Evolutionary conservation across 2,888 invertebrate genomes (phyloP), one percentile per base, ranked within the genome.

Genomic region (Rugalucina vietnamica): DNA sequence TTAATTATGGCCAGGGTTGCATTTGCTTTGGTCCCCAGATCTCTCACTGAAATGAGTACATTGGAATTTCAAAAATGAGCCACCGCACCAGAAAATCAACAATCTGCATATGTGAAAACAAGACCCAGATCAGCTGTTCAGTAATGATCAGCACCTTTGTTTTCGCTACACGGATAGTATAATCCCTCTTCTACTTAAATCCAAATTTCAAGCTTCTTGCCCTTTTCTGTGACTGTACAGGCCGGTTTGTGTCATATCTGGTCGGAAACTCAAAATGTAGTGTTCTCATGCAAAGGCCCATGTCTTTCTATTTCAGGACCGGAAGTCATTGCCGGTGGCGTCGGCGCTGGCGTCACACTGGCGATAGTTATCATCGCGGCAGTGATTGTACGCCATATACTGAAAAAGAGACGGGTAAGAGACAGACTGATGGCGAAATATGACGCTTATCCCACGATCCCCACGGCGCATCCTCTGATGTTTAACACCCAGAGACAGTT

Each of bases 401-500:
- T 75, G 14, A 71, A 79, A 36, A 73, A 74, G 0, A 32, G 78
- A 8, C 57, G 80, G 24, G 69, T 43, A 1, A 82, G 79, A 70
- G 76, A 75, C 37, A 79, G 36, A 24, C 70, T 54, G 37, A 34
- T 79, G 5, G 49, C 76, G 29, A 85, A 84, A 43, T 85, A 87
- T 54, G 87, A 87, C 34, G 10, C 34, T 3, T 65, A 65, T 34
- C 32, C 65, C 1, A 34, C 65, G 18, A 34, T 65, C 21, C 65
- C 65, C 1, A 65, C 3, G 34, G 5, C 27, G 14, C 1, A 27
- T 3, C 65, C 32, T 12, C 34, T 81, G 1, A 32, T 85, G n/a
- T 74, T 80, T 1, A 71, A 65, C 10, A 73, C 83, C 14, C 79
- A 72, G 36, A 78, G 81, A 27, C 87, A 85, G 76, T 39, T 81